Percentiles rank a stretch among this genome's conserved stretches.
Conservation (phyloP, 2,888 invertebrate genomes). For the Plusia festucae region DNA sequence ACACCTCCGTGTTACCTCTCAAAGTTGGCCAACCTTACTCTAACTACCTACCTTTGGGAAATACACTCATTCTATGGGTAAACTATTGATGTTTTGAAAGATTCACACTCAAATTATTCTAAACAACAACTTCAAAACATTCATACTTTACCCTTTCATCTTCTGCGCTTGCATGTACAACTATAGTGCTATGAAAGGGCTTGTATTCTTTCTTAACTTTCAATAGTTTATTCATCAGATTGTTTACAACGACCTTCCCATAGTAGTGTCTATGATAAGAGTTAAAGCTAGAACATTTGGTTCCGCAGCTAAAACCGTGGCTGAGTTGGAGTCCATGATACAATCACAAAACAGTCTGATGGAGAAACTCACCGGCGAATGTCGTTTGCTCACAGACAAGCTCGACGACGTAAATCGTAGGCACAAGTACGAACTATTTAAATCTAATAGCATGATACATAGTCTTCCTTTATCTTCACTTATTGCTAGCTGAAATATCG, state of each 20-base stretch:
- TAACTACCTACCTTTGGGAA: conserved; percentile 42
- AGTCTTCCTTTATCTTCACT: conserved; percentile 53
- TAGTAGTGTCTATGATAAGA: conserved; percentile 55
- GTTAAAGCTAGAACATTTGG: conserved; percentile 81
- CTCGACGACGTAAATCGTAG: conserved; percentile 96
- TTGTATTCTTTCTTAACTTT: conserved; percentile 78
- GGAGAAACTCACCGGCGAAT: conserved; percentile 97
- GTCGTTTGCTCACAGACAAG: conserved; percentile 96
- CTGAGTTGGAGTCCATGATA: conserved; percentile 96
- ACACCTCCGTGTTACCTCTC: conserved; percentile 25
- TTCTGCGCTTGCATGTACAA: conserved; percentile 82
- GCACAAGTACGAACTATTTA: conserved; percentile 93
- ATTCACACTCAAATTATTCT: conserved; percentile 54
- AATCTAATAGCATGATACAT: conserved; percentile 78
- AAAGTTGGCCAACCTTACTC: conserved; percentile 33
- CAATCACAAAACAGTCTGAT: conserved; percentile 97
- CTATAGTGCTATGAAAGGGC: conserved; percentile 82
- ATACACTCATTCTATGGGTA: conserved; percentile 78
- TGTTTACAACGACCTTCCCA: conserved; percentile 70
- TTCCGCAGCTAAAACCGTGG: conserved; percentile 95
- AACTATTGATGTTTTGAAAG: conserved; percentile 89
- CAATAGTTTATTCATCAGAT: conserved; percentile 93
- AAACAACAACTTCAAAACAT: conserved; percentile 82
- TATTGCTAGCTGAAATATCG: conserved; percentile 72
- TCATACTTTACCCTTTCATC: conserved; percentile 89